Conservation (phyloP, 1,140 invertebrate species). For the Oedothorax gibbosus region DNA sequence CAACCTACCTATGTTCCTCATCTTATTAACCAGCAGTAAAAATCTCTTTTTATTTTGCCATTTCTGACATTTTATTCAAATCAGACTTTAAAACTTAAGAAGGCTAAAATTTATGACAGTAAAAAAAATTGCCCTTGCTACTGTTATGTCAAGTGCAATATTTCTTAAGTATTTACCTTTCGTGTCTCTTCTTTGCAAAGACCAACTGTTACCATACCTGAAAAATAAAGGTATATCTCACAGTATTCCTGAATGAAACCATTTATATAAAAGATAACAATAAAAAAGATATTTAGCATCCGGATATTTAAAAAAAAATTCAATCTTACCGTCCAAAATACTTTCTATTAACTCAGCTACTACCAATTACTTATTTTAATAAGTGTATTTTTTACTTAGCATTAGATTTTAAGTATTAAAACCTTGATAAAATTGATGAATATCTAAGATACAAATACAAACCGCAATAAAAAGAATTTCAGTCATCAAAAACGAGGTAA, state of each 20-base stretch:
- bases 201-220: conserved; percentile 12
- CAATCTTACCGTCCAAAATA: too few species aligned
- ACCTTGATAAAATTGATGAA: too few species aligned
- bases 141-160: not conserved
- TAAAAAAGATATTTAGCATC: too few species aligned
- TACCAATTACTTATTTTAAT: too few species aligned
- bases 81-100: not conserved
- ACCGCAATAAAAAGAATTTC: too few species aligned
- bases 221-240: not conserved
- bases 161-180: conserved; percentile 23
- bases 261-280: not conserved
- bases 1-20: not conserved
- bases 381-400: too few species aligned
- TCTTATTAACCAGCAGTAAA: not conserved
- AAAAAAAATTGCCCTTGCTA: not conserved
- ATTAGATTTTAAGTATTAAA: too few species aligned
- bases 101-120: not conserved
- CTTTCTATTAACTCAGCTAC: too few species aligned
- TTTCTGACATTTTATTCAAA: not conserved
- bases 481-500: too few species aligned
- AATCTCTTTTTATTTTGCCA: not conserved
- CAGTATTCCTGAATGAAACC: not conserved
- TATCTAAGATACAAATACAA: too few species aligned
- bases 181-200: not conserved
- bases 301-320: too few species aligned